Evolutionary conservation across 1,140 invertebrate genomes (phyloP), one percentile per base, ranked within the genome.

Genomic region (Gonioctena quinquepunctata): DNA sequence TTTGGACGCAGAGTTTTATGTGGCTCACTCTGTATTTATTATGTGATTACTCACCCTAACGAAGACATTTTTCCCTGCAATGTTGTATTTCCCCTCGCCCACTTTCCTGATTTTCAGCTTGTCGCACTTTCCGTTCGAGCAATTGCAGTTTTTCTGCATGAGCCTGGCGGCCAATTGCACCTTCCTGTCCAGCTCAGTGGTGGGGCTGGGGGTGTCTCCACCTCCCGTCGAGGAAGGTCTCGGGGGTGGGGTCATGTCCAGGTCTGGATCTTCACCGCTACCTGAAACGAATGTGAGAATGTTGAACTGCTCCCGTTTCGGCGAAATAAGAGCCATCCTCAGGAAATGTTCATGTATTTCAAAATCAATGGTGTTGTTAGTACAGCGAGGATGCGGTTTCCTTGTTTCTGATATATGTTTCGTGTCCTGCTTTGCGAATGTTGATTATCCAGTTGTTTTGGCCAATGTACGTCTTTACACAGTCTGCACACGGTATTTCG

Each of bases 11-110:
- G n/a, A n/a, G n/a, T n/a, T n/a, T n/a, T n/a, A n/a, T n/a, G n/a
- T n/a, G n/a, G n/a, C n/a, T n/a, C n/a, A n/a, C n/a, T n/a, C n/a
- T n/a, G n/a, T n/a, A n/a, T n/a, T n/a, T n/a, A 19, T 18, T 19
- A 21, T 18, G 8, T 13, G 6, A 54, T 54, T 48, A 74, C 86
- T 85, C 81, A 92, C 91, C 80, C 91, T 81, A 19, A 92, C 89
- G 80, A 94, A 94, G 26, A 94, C 92, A 76, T 92, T 93, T 73
- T 91, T 85, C 3, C 92, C 92, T n/a, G 91, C 92, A 77, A 94
- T 93, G 73, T 90, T 89, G 79, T 94, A 95, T 63, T 90, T 89
- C 3, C 93, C 92, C 83, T 94, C 92, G 19, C 92, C 92, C 52
- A 94, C 89, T 81, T 93, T 93, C 76, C 89, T 89, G 59, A 94